phyloP scores from a whole-genome alignment of 2,888 invertebrate species.

The Cerastis rubricosa region DNA sequence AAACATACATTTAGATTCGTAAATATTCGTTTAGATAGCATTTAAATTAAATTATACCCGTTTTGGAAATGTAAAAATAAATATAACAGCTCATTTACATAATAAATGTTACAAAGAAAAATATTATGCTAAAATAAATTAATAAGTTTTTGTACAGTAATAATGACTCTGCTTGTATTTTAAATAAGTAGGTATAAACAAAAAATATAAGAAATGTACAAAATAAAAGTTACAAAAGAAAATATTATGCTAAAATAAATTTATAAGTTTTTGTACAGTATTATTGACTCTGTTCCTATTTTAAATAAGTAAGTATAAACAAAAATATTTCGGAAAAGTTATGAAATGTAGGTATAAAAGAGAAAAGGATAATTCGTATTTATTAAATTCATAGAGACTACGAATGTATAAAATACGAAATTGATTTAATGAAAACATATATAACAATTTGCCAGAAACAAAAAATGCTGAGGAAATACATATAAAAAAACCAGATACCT shows the following conservation, averaged over 20 bases:
- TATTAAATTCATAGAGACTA: not conserved
- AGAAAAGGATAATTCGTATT: not conserved
- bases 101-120: constrained; percentile 31
- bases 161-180: constrained; percentile 5
- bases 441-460: not conserved
- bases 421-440: not conserved
- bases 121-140: constrained; percentile 41
- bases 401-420: not conserved
- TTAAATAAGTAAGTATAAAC: not conserved
- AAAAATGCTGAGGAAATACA: not conserved
- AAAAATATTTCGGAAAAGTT: not conserved
- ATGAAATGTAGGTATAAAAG: not conserved
- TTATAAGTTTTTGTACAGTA: constrained; percentile 35
- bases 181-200: constrained; percentile 2
- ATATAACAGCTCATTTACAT: constrained; percentile 48
- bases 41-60: constrained; percentile 73
- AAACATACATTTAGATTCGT: constrained; percentile 82
- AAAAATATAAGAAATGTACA: constrained; percentile 8
- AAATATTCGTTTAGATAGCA: constrained; percentile 70
- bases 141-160: constrained; percentile 37
- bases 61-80: constrained; percentile 65
- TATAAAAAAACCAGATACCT: not conserved
- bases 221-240: constrained; percentile 35
- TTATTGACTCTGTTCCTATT: constrained; percentile 4
- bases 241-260: constrained; percentile 41